Conservation (phyloP, 1,140 invertebrate species). For the Orchestia grillus region DNA sequence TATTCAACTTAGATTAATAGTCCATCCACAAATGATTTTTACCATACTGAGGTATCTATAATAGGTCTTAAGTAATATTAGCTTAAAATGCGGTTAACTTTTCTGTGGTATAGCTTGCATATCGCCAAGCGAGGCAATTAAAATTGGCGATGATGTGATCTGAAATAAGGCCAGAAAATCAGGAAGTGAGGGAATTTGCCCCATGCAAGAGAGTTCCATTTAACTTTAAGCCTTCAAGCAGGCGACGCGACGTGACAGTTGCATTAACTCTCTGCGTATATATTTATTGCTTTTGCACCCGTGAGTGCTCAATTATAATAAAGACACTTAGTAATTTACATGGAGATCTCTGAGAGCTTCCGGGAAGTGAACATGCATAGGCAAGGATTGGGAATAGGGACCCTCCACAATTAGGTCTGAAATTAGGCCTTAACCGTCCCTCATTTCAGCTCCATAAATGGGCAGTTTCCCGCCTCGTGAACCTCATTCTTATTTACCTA, state of each 20-base stretch:
- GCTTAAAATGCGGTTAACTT: too few species aligned
- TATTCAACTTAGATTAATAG: too few species aligned
- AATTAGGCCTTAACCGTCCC: background rate
- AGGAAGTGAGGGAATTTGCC: background rate
- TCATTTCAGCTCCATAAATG: background rate
- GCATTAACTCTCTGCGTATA: background rate
- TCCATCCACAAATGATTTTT: too few species aligned
- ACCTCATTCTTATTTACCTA: too few species aligned
- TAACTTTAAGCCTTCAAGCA: background rate
- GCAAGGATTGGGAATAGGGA: background rate
- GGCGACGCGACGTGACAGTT: too few species aligned
- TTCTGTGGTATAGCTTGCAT: too few species aligned
- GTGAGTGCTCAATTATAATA: background rate
- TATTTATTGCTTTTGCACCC: background rate
- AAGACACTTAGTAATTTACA: background rate
- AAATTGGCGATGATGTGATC: too few species aligned
- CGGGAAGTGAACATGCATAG: background rate
- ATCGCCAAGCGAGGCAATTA: background rate
- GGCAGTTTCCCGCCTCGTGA: background rate
- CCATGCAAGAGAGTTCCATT: background rate
- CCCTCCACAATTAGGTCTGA: background rate
- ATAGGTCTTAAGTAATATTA: too few species aligned
- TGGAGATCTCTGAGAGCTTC: background rate
- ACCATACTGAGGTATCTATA: too few species aligned
- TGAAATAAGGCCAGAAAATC: background rate